Conservation (phyloP, 2,888 invertebrate genomes). For the Pyrrhopygopsis socrates region DNA sequence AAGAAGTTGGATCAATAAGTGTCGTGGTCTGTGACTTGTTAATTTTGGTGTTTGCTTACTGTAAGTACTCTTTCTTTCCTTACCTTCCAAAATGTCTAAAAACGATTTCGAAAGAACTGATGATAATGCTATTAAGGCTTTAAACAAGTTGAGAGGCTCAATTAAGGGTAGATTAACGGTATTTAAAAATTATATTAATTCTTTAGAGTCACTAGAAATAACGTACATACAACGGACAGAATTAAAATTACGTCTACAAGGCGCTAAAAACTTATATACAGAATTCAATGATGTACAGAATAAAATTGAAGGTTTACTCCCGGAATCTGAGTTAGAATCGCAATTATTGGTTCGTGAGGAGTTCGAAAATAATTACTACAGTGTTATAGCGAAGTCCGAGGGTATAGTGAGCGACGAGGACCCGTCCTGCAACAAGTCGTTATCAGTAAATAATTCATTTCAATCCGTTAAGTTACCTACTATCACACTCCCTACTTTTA, state of each 20-base stretch:
- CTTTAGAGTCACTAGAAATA: background rate
- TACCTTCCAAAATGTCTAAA: background rate
- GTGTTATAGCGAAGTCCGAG: background rate
- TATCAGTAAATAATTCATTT: background rate
- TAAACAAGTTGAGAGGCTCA: background rate
- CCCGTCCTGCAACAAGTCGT: background rate
- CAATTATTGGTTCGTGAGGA: constrained; percentile 90
- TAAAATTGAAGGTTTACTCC: background rate
- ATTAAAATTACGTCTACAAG: background rate
- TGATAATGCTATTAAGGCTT: background rate
- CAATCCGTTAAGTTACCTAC: background rate
- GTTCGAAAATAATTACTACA: background rate
- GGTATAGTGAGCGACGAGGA: background rate
- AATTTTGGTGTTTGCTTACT: background rate
- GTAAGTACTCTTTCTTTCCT: background rate
- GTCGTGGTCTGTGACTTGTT: background rate
- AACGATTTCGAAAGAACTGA: background rate
- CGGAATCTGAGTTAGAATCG: constrained; percentile 29
- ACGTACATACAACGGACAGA: background rate
- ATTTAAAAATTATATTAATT: background rate
- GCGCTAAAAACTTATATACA: background rate
- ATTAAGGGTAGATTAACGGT: background rate
- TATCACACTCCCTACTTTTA: background rate
- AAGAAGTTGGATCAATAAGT: background rate
- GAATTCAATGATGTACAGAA: background rate